A percentile compares a stretch with the other conserved stretches of the same genome.
Conservation (phyloP, 2,797 vertebrate species). For the Chaunax sp. region DNA sequence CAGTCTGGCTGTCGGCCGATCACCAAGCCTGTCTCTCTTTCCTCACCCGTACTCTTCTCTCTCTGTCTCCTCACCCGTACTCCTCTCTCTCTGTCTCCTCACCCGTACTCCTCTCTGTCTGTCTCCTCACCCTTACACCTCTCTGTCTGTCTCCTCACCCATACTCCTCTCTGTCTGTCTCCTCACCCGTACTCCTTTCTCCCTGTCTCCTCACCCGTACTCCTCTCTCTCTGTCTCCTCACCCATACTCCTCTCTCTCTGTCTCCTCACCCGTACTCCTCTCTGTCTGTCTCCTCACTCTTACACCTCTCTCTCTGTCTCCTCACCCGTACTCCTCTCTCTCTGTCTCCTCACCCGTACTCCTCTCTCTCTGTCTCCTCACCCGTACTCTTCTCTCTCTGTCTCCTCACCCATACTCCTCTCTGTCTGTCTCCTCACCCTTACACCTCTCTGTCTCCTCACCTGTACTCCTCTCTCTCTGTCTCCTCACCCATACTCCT, state of each 20-base stretch:
- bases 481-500: background rate
- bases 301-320: background rate
- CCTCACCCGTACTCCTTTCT: too few relatives aligned
- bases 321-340: too few relatives aligned
- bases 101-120: background rate
- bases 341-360: background rate
- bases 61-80: too few relatives aligned
- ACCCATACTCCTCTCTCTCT: background rate
- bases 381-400: too few relatives aligned
- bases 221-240: background rate
- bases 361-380: constrained; percentile 2
- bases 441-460: background rate
- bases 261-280: background rate
- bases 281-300: background rate
- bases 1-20: constrained; percentile 56
- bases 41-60: constrained; percentile 33
- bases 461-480: background rate
- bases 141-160: background rate
- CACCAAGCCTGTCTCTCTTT: constrained; percentile 40
- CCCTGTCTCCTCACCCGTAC: too few relatives aligned
- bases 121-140: background rate
- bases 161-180: background rate
- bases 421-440: background rate
- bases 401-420: too few relatives aligned
- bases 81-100: background rate